A percentile compares a stretch with the other conserved stretches of the same genome.
These are phyloP conservation scores for Dicrostonyx torquatus DNA, from an alignment of 2,797 vertebrate genomes.

Conservation along the genomic window DNA sequence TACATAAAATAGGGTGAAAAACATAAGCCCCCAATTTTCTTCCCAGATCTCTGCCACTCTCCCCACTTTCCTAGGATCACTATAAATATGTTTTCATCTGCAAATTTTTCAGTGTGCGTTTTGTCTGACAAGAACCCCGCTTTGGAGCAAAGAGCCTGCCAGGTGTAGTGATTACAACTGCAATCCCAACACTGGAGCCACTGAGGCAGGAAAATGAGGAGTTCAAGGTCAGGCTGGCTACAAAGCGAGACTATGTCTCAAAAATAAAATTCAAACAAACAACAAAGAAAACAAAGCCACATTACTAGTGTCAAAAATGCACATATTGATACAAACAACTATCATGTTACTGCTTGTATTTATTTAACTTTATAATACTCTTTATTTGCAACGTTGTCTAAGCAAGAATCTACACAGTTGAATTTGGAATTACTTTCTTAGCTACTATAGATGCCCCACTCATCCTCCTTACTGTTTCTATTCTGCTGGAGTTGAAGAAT, in stretches of 20 bases:
- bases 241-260: not conserved
- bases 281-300: not conserved
- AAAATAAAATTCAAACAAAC: not conserved
- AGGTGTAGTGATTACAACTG: not conserved
- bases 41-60: not conserved
- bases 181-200: not conserved
- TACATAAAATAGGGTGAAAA: not conserved
- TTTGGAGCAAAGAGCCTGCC: not conserved
- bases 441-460: not conserved
- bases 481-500: not conserved
- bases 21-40: not conserved
- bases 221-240: not conserved
- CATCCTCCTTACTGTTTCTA: not conserved
- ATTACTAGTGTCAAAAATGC: not conserved
- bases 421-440: not conserved
- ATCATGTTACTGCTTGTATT: not conserved
- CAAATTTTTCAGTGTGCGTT: not conserved
- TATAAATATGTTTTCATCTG: not conserved
- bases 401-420: not conserved
- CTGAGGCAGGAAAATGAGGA: not conserved
- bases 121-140: not conserved
- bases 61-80: not conserved
- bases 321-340: not conserved
- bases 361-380: not conserved
- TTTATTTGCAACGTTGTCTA: not conserved